Percentiles rank a stretch among this genome's conserved stretches.
Conservation (phyloP, 2,888 invertebrate genomes). For the Drosophila longiperda region DNA sequence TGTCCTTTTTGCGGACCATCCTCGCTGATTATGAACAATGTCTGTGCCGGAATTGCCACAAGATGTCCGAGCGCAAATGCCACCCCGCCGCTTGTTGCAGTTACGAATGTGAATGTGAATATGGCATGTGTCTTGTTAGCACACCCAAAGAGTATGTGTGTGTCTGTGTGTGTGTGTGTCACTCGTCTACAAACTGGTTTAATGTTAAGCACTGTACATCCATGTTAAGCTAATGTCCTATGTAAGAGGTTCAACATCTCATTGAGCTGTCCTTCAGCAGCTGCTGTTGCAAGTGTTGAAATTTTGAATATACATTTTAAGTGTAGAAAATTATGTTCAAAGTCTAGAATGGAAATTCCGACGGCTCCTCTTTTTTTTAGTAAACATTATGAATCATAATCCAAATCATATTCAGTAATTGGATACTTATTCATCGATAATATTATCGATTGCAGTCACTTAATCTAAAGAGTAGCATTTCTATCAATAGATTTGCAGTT, state of each 20-base stretch:
- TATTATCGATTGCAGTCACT: too few relatives aligned
- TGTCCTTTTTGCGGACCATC: constrained; percentile 51
- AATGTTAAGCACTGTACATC: constrained; percentile 23
- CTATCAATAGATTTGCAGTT: neutral
- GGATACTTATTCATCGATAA: too few relatives aligned
- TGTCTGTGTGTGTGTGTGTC: neutral
- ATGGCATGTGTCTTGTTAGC: too few relatives aligned
- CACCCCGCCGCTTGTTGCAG: constrained; percentile 45
- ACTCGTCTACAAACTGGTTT: constrained; percentile 30
- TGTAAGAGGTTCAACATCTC: constrained; percentile 6
- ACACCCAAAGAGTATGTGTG: too few relatives aligned
- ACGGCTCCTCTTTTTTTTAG: too few relatives aligned
- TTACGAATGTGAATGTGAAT: constrained; percentile 5
- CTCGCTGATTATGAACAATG: constrained; percentile 69
- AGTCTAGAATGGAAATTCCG: neutral
- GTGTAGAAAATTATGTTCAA: neutral
- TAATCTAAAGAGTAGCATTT: too few relatives aligned
- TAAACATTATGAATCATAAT: too few relatives aligned
- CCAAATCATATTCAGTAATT: too few relatives aligned
- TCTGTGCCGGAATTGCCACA: constrained; percentile 55
- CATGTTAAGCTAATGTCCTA: constrained; percentile 21
- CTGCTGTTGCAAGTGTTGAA: neutral
- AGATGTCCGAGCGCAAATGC: constrained; percentile 32
- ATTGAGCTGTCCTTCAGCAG: constrained; percentile 7
- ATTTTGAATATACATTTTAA: neutral